Evolutionary conservation across 2,113 vertebrate species (phyloP).

Genomic region (Pedionomus torquatus): DNA sequence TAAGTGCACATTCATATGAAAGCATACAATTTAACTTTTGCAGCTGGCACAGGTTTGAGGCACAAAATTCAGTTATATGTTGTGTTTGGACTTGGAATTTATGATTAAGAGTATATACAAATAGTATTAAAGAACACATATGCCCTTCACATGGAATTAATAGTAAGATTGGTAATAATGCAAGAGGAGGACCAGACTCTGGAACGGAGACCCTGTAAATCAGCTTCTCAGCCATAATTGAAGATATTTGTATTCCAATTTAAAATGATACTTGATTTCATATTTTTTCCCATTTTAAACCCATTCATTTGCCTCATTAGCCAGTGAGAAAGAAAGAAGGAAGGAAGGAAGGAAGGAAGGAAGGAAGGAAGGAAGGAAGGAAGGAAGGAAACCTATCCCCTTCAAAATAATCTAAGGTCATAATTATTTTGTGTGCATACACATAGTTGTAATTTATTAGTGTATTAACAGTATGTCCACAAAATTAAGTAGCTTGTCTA

Average conservation of each 20-base stretch:
- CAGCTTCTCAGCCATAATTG: neutral
- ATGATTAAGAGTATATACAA: neutral
- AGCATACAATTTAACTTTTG: neutral
- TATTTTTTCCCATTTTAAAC: neutral
- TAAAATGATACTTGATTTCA: neutral
- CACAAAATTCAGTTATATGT: neutral
- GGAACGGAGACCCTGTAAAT: neutral
- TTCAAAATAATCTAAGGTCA: neutral
- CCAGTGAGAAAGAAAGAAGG: neutral
- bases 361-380: neutral
- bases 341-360: neutral
- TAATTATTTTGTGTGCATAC: neutral
- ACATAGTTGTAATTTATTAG: neutral
- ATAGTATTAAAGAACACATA: neutral
- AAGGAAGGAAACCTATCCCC: neutral
- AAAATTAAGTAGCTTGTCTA: neutral
- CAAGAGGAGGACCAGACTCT: neutral
- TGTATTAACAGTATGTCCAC: neutral
- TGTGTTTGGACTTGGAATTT: neutral
- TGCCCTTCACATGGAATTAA: neutral
- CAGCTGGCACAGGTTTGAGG: neutral
- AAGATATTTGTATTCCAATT: neutral
- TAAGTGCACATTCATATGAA: neutral
- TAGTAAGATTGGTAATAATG: neutral
- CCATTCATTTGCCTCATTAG: neutral